Percentiles rank a stretch among this genome's conserved stretches.
phyloP scores from a whole-genome alignment of 2,113 vertebrate species.

The Malurus alboscapulatus region DNA sequence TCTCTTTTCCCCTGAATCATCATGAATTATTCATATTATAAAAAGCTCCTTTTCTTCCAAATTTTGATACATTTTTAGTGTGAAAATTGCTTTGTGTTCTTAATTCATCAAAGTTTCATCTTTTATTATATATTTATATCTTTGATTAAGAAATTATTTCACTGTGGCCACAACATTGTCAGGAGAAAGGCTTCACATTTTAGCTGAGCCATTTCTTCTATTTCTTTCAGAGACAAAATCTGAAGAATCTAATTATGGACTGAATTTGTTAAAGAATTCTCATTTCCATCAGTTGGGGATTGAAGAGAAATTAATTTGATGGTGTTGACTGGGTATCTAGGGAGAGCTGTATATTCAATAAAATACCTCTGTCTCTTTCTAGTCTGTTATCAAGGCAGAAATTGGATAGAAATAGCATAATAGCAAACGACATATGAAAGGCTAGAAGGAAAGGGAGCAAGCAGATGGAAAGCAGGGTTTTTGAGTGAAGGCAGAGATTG shows the following conservation, averaged over 20 bases:
- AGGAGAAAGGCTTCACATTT: neutral
- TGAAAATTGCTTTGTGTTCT: neutral
- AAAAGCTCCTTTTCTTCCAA: conserved; percentile 14
- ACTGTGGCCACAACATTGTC: neutral
- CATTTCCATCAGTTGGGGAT: neutral
- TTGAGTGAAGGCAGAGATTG: neutral
- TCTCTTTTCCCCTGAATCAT: neutral
- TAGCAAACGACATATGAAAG: neutral
- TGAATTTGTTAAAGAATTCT: conserved; percentile 37
- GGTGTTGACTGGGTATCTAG: neutral
- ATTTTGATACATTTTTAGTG: neutral
- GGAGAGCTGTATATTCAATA: conserved; percentile 1
- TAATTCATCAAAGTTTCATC: neutral
- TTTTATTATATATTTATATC: conserved; percentile 1
- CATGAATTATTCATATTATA: conserved; percentile 14
- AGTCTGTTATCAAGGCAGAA: neutral
- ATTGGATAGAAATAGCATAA: conserved; percentile 9
- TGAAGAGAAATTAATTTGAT: conserved; percentile 48
- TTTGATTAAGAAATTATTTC: conserved; percentile 9
- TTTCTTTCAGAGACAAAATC: conserved; percentile 23
- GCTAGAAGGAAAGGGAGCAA: neutral
- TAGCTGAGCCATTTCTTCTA: neutral
- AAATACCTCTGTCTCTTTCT: conserved; percentile 22
- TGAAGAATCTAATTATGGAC: conserved; percentile 20
- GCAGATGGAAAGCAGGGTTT: neutral